Conservation (phyloP, 1,140 invertebrate genomes). For the Drosophila asahinai region DNA sequence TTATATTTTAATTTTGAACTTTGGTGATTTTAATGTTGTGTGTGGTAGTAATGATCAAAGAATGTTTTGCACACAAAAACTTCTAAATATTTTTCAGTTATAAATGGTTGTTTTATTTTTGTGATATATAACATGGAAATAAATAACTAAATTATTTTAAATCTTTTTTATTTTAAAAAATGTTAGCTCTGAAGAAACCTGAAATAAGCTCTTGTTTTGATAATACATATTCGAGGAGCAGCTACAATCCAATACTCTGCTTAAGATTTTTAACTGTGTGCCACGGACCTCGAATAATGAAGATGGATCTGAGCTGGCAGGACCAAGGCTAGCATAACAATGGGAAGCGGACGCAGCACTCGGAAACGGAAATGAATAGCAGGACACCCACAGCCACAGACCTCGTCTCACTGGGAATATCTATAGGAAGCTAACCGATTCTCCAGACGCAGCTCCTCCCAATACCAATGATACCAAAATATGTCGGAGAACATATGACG, state of each 20-base stretch:
- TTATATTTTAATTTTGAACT: too few relatives aligned
- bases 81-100: too few relatives aligned
- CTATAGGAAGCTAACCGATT: background rate
- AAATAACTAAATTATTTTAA: too few relatives aligned
- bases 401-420: constrained; percentile 7
- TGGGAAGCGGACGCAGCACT: constrained; percentile 66
- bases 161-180: too few relatives aligned
- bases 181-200: too few relatives aligned
- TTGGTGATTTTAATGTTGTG: too few relatives aligned
- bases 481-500: constrained; percentile 16
- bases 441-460: background rate
- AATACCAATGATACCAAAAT: constrained; percentile 32
- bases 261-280: background rate
- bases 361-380: constrained; percentile 76
- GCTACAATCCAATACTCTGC: background rate
- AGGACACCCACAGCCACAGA: constrained; percentile 57
- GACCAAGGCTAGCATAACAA: constrained; percentile 58
- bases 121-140: too few relatives aligned
- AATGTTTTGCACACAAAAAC: too few relatives aligned
- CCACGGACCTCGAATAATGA: constrained; percentile 38
- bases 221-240: background rate
- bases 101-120: too few relatives aligned
- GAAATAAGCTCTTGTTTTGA: too few relatives aligned
- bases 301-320: constrained; percentile 51
- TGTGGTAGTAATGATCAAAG: too few relatives aligned